Evolutionary conservation across 2,888 invertebrate genomes (phyloP).

Genomic region (Thymelicus lineola): DNA sequence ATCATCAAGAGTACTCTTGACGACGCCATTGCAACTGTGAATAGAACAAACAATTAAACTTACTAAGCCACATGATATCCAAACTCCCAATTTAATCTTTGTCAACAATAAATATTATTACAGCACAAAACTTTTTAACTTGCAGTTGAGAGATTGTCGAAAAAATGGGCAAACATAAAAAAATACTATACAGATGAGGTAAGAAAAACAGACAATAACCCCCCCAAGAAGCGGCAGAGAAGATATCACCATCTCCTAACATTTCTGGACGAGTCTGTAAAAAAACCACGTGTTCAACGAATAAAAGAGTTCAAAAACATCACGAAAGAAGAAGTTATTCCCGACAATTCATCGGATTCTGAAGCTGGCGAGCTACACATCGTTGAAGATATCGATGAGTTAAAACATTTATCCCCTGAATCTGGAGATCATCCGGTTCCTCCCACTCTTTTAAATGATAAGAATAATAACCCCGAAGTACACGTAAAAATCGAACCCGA

Average conservation of each 20-base stretch:
- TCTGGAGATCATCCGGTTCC: neutral
- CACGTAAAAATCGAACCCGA: neutral
- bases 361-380: constrained; percentile 21
- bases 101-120: neutral
- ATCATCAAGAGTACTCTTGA: too few relatives aligned
- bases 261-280: constrained; percentile 6
- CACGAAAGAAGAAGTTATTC: neutral
- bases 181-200: constrained; percentile 27
- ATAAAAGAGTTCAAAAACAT: constrained; percentile 14
- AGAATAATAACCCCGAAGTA: neutral
- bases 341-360: constrained; percentile 15
- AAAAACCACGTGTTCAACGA: neutral
- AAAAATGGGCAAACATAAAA: constrained; percentile 22
- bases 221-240: constrained; percentile 12
- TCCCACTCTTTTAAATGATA: neutral
- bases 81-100: too few relatives aligned
- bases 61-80: too few relatives aligned
- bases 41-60: too few relatives aligned
- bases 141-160: constrained; percentile 13
- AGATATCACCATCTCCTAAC: constrained; percentile 17
- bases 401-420: neutral
- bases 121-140: neutral
- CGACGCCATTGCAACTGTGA: too few relatives aligned
- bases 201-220: neutral
- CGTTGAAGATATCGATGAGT: constrained; percentile 4